A percentile compares a stretch with the other conserved stretches of the same genome.
phyloP scores from a whole-genome alignment of 2,888 invertebrate species.

The Formica aserva region DNA sequence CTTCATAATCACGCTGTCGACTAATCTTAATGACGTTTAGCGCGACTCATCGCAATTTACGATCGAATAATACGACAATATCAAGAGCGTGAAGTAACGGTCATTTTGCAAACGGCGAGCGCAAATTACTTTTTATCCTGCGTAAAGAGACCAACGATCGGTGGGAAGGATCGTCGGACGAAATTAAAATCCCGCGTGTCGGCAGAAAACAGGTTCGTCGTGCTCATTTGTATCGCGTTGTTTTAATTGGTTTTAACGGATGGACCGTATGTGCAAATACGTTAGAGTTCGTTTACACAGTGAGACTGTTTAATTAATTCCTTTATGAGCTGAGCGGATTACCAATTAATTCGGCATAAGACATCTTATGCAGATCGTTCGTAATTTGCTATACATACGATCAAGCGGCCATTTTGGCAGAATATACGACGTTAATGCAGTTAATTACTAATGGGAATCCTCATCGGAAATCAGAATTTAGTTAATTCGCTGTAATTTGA shows the following conservation, averaged over 20 bases:
- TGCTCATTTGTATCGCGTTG: constrained; percentile 70
- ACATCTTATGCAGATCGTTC: constrained; percentile 20
- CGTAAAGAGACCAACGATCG: constrained; percentile 20
- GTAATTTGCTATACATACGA: constrained; percentile 36
- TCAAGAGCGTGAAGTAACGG: constrained; percentile 47
- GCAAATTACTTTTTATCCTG: constrained; percentile 44
- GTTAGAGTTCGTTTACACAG: constrained; percentile 62
- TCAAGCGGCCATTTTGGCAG: background rate
- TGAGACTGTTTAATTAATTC: constrained; percentile 69
- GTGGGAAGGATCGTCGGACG: constrained; percentile 9
- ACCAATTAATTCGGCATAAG: constrained; percentile 51
- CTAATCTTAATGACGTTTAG: constrained; percentile 69
- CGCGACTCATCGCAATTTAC: constrained; percentile 64
- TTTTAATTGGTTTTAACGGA: constrained; percentile 62
- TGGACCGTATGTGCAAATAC: constrained; percentile 44
- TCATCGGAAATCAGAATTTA: background rate
- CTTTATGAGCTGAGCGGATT: constrained; percentile 59
- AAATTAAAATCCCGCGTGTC: constrained; percentile 61
- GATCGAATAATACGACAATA: constrained; percentile 59
- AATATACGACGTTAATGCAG: background rate
- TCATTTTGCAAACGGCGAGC: constrained; percentile 38
- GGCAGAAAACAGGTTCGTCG: constrained; percentile 58
- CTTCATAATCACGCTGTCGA: constrained; percentile 61
- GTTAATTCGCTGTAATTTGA: constrained; percentile 12
- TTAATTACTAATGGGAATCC: constrained; percentile 12